phyloP scores from a whole-genome alignment of 2,888 invertebrate species.

The Eudasyphora cyanicolor region DNA sequence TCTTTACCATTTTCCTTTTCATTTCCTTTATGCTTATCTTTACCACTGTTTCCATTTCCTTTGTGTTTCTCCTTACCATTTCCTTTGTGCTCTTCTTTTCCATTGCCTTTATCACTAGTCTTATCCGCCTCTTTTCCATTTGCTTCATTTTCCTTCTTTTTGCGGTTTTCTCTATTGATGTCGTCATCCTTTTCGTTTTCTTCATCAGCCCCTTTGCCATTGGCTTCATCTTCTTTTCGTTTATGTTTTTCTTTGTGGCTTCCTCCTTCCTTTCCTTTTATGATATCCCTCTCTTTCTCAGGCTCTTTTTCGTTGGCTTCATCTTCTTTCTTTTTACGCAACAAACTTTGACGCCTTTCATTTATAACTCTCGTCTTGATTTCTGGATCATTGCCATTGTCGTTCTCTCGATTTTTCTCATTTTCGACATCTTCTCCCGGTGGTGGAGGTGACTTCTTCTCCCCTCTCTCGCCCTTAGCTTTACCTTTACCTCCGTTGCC shows the following conservation, averaged over 20 bases:
- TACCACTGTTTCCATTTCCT: neutral
- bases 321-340: slow-evolving; percentile 72
- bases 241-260: slow-evolving; percentile 5
- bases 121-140: neutral
- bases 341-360: slow-evolving; percentile 76
- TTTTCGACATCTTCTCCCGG: slow-evolving; percentile 61
- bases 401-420: slow-evolving; percentile 56
- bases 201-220: neutral
- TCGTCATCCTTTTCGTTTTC: neutral
- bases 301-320: slow-evolving; percentile 62
- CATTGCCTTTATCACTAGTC: neutral
- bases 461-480: slow-evolving; percentile 73
- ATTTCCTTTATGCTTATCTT: neutral
- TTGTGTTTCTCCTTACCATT: neutral
- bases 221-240: neutral
- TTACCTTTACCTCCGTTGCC: slow-evolving; percentile 70
- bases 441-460: slow-evolving; percentile 52
- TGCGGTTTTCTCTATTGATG: too few species aligned
- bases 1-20: neutral
- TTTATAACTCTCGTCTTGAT: slow-evolving; percentile 76
- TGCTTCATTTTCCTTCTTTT: neutral
- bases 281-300: slow-evolving; percentile 20
- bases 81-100: neutral
- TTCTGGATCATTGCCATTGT: slow-evolving; percentile 75
- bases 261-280: neutral